Evolutionary conservation across 2,888 invertebrate species (phyloP).

Genomic region (Platerodrilus igneus): DNA sequence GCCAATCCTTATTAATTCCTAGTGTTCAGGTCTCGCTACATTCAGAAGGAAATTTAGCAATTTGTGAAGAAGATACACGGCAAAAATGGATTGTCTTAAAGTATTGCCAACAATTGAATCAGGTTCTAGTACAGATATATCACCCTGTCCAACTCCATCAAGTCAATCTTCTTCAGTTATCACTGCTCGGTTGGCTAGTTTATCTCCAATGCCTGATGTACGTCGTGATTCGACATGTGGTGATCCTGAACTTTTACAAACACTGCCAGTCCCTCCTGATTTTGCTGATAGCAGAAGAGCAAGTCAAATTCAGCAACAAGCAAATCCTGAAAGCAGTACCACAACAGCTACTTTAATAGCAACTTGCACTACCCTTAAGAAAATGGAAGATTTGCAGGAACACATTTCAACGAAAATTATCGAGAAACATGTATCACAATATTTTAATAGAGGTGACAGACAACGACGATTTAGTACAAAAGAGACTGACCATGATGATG

Average conservation of each 20-base stretch:
- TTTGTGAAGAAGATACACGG: too few species aligned
- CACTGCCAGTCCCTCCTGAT: constrained; percentile 72
- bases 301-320: constrained; percentile 46
- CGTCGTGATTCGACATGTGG: constrained; percentile 60
- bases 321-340: constrained; percentile 19
- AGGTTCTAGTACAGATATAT: constrained; percentile 46
- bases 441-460: constrained; percentile 44
- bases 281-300: constrained; percentile 78
- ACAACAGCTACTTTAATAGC: constrained; percentile 26
- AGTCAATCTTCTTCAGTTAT: constrained; percentile 41
- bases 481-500: constrained; percentile 49
- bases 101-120: constrained; percentile 48
- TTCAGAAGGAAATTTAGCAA: too few species aligned
- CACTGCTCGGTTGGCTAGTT: constrained; percentile 53
- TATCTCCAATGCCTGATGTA: constrained; percentile 64
- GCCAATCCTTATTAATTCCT: constrained; percentile 37
- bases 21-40: constrained; percentile 42
- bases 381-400: constrained; percentile 26
- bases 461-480: constrained; percentile 39
- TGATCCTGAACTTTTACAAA: constrained; percentile 47
- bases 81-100: constrained; percentile 45
- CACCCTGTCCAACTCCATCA: constrained; percentile 52
- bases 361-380: constrained; percentile 39
- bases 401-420: constrained; percentile 33
- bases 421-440: constrained; percentile 20